Percentiles rank a stretch among this genome's conserved stretches.
Evolutionary conservation across 2,797 vertebrate species (phyloP).

Genomic region (Xiphorhynchus erythropygius): DNA sequence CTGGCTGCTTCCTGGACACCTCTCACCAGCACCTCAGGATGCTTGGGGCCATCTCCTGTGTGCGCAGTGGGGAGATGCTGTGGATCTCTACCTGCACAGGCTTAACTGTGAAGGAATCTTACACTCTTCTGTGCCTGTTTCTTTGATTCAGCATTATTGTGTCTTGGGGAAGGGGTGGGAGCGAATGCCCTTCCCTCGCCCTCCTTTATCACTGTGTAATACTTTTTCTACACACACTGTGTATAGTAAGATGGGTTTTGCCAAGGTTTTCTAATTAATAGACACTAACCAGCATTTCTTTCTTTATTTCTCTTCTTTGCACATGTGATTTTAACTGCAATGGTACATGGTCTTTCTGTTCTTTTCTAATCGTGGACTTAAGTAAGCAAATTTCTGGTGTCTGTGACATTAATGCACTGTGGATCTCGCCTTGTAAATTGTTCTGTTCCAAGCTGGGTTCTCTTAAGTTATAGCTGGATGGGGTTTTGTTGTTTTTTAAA

Average conservation of each 20-base stretch:
- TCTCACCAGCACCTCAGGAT: neutral
- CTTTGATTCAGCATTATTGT: conserved; percentile 17
- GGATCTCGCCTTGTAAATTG: conserved; percentile 54
- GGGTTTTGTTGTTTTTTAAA: conserved; percentile 65
- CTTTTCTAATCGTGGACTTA: conserved; percentile 24
- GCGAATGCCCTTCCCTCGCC: neutral
- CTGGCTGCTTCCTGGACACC: neutral
- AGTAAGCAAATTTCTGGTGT: conserved; percentile 39
- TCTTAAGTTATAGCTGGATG: conserved; percentile 61
- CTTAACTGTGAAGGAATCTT: conserved; percentile 45
- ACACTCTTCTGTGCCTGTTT: conserved; percentile 62
- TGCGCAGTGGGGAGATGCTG: neutral
- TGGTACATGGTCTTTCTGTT: conserved; percentile 46
- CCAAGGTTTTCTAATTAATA: conserved; percentile 39
- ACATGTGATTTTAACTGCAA: conserved; percentile 24
- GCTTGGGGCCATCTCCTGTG: neutral
- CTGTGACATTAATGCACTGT: conserved; percentile 54
- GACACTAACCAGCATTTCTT: conserved; percentile 48
- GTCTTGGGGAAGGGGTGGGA: conserved; percentile 3
- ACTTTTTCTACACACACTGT: conserved; percentile 29
- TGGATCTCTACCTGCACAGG: neutral
- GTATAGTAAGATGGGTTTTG: conserved; percentile 37
- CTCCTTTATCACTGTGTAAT: conserved; percentile 43
- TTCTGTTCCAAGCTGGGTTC: conserved; percentile 58
- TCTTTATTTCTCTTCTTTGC: neutral